Conservation (phyloP, 2,797 vertebrate species). For the Paramormyrops hopkinsi region DNA sequence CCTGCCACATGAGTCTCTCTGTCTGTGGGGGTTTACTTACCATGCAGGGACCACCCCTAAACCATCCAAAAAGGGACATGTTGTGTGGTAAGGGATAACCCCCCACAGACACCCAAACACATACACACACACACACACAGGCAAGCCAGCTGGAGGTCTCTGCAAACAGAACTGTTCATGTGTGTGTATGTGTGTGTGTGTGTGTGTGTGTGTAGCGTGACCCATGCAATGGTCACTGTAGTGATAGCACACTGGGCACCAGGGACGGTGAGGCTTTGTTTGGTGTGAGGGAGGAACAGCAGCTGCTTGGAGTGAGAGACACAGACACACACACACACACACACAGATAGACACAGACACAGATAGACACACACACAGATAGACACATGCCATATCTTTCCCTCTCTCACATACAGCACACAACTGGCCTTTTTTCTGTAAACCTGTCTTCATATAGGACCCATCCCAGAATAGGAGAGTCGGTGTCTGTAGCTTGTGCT, state of each 20-base stretch:
- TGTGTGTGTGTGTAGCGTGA: background rate
- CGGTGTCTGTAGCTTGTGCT: background rate
- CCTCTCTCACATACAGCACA: background rate
- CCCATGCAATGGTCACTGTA: background rate
- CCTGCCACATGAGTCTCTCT: background rate
- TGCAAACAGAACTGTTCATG: background rate
- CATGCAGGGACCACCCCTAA: background rate
- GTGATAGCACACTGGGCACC: background rate
- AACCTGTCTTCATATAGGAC: background rate
- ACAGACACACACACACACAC: background rate
- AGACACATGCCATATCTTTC: background rate
- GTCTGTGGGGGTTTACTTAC: background rate
- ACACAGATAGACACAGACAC: background rate
- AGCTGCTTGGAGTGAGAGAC: constrained; percentile 27
- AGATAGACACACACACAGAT: too few relatives aligned
- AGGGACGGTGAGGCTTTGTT: constrained; percentile 24
- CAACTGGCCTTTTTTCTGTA: background rate
- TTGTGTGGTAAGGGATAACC: background rate
- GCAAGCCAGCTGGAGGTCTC: background rate
- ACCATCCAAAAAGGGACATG: background rate
- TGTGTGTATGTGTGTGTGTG: background rate
- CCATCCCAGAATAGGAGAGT: background rate
- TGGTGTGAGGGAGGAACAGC: constrained; percentile 24
- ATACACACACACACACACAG: background rate
- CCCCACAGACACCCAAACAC: background rate